Evolutionary conservation across 2,797 vertebrate genomes (phyloP).

Genomic region (Gallirallus australis): DNA sequence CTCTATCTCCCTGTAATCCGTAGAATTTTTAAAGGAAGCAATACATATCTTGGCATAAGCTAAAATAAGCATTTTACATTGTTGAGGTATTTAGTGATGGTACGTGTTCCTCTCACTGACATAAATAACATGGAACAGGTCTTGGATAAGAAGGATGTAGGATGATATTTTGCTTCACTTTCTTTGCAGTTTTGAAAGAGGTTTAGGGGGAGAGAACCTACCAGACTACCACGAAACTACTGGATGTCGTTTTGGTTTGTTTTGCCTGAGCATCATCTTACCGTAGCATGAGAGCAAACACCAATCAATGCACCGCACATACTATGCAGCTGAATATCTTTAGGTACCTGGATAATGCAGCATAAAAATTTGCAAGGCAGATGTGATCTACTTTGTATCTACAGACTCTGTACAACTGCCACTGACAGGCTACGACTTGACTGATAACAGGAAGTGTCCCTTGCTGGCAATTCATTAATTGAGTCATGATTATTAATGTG

Average conservation of each 20-base stretch:
- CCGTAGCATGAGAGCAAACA: background rate
- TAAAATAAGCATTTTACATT: background rate
- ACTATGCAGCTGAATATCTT: background rate
- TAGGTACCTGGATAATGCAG: background rate
- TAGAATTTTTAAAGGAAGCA: background rate
- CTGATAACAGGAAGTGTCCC: background rate
- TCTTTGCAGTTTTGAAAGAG: background rate
- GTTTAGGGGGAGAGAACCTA: background rate
- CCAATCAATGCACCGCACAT: accelerated
- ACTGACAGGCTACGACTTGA: background rate
- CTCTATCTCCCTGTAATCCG: background rate
- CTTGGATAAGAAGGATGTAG: background rate
- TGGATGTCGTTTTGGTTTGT: background rate
- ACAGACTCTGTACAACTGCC: background rate
- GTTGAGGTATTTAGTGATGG: background rate
- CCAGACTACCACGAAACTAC: background rate
- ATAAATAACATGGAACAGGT: background rate
- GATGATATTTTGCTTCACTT: background rate
- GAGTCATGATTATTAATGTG: background rate
- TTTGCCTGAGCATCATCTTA: background rate
- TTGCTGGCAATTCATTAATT: background rate
- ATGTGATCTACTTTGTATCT: background rate
- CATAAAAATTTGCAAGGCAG: background rate
- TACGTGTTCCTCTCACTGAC: background rate
- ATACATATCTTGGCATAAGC: background rate